Evolutionary conservation across 2,797 vertebrate species (phyloP), one percentile per base, ranked within the genome.

Genomic region (Aratinga solstitialis): DNA sequence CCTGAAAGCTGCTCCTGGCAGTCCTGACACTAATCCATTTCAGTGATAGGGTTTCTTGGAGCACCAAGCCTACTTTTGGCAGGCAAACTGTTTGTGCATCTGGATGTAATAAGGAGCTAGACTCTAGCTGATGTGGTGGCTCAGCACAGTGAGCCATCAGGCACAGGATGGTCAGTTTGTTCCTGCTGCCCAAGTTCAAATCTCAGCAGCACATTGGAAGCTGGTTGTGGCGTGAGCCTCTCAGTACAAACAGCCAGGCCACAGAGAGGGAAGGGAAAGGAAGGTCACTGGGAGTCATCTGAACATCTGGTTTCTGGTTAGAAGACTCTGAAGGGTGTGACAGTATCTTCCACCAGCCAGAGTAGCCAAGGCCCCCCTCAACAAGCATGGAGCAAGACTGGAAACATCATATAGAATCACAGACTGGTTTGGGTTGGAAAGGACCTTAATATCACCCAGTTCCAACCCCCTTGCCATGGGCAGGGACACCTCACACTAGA

Each of bases 51-150:
- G 67, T 94, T 97, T 96, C 95, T 73, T 38, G 63, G 79, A 97
- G 87, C 81, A 93, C 56, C 63, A 85, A 86, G 82, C 38, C 13
- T 66, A 71, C 23, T 87, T 79, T 92, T 97, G 96, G 95, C 96
- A 97, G 63, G 85, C 72, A 47, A 29, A 48, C 29, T 95, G 90
- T 94, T 95, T 95, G 76, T 95, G 90, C 96, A 97, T 96, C 94
- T 97, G 97, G 93, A 92, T 95, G 72, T 76, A 95, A 97, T 96
- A 87, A 95, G 89, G 82, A 76, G 54, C 77, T 65, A 69, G 93
- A 84, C 93, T 95, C 58, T 54, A 81, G 79, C 82, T 84, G 86
- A 91, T 94, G 76, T 24, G 61, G 89, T 89, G 82, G 91, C 76
- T 94, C 91, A 21, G 89, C 40, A 30, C 81, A 93, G 54, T 24